A percentile compares a stretch with the other conserved stretches of the same genome.
Evolutionary conservation across 2,888 invertebrate species (phyloP).

Genomic region (Caenorhabditis japonica): DNA sequence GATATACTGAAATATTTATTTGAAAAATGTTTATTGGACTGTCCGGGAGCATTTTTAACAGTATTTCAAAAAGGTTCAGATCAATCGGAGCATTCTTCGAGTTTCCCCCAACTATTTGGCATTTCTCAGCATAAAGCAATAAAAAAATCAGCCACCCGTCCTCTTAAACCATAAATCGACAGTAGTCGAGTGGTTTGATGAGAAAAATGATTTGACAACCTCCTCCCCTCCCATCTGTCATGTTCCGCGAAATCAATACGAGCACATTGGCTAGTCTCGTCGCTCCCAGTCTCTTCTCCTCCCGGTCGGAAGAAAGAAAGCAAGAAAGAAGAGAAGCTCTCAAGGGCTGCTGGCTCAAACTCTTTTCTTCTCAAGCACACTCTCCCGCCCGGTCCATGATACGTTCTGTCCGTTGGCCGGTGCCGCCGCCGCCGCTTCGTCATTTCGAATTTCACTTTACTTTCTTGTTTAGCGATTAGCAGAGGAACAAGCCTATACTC

Average conservation of each 20-base stretch:
- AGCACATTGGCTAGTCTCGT: conserved; percentile 12
- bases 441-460: conserved; percentile 48
- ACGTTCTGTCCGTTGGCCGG: too few relatives aligned
- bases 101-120: too few relatives aligned
- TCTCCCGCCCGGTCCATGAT: conserved; percentile 32
- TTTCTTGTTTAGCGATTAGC: conserved; percentile 38
- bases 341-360: conserved; percentile 27
- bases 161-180: too few relatives aligned
- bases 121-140: too few relatives aligned
- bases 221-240: conserved; percentile 21
- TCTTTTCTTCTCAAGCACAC: conserved; percentile 47
- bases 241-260: conserved; percentile 46
- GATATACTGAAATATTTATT: too few relatives aligned
- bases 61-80: too few relatives aligned
- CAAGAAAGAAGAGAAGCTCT: too few relatives aligned
- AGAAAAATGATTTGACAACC: conserved; percentile 3
- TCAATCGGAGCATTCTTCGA: too few relatives aligned
- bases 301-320: conserved; percentile 19
- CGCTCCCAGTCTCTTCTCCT: conserved; percentile 6
- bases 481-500: conserved; percentile 2
- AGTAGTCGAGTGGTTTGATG: conserved; percentile 8
- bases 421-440: conserved; percentile 32
- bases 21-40: too few relatives aligned
- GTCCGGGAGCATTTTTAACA: too few relatives aligned
- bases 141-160: too few relatives aligned